These are phyloP conservation scores for Osmoderma eremita DNA, from an alignment of 2,888 invertebrate species.

Conservation along the genomic window DNA sequence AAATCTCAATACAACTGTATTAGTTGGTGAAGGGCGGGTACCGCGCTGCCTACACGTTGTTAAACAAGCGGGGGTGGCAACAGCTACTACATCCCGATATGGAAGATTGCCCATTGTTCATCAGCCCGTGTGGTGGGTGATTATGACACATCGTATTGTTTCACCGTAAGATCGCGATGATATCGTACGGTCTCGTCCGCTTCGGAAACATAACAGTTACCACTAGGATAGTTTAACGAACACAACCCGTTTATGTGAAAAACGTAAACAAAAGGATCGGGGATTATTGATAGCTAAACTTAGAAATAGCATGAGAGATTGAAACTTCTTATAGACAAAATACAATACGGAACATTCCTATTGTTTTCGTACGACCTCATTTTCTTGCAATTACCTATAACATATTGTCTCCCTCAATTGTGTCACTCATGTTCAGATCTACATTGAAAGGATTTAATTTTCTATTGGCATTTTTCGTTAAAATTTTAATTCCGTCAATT, in stretches of 20 bases:
- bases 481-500: too few relatives aligned
- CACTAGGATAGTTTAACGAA: slow-evolving; percentile 8
- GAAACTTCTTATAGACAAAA: too few relatives aligned
- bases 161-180: slow-evolving; percentile 40
- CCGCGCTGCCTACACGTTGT: slow-evolving; percentile 47
- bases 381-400: too few relatives aligned
- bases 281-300: not conserved
- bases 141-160: slow-evolving; percentile 48
- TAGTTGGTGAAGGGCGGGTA: slow-evolving; percentile 48
- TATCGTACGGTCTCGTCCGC: slow-evolving; percentile 20
- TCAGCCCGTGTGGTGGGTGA: slow-evolving; percentile 46
- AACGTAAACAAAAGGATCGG: not conserved
- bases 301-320: too few relatives aligned
- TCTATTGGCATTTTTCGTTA: too few relatives aligned
- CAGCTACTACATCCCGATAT: slow-evolving; percentile 49
- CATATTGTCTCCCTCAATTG: too few relatives aligned
- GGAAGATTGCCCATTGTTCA: slow-evolving; percentile 48
- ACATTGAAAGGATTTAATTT: too few relatives aligned
- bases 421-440: too few relatives aligned
- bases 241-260: slow-evolving; percentile 1
- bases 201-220: slow-evolving; percentile 14
- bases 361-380: too few relatives aligned
- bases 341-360: too few relatives aligned
- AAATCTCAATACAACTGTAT: slow-evolving; percentile 47
- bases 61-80: slow-evolving; percentile 46